phyloP scores from a whole-genome alignment of 2,888 invertebrate genomes.

The Colostygia pectinataria region DNA sequence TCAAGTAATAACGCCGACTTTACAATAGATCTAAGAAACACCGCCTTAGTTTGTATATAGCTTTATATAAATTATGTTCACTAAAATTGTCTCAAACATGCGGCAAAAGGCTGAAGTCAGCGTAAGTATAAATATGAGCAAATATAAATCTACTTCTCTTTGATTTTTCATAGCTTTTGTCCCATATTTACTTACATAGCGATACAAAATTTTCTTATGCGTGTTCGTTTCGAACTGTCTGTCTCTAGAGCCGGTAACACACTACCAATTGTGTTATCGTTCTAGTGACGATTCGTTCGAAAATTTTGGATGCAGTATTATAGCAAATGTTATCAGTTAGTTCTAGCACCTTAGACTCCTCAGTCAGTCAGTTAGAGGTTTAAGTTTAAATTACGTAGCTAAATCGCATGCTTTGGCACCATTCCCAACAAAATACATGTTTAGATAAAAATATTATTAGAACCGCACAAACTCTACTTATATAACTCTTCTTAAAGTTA shows the following conservation, averaged over 20 bases:
- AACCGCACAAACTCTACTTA: too few relatives aligned
- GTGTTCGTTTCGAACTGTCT: too few relatives aligned
- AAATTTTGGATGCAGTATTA: too few relatives aligned
- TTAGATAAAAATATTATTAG: neutral
- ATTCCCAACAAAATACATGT: neutral
- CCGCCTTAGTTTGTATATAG: constrained; percentile 63
- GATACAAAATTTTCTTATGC: too few relatives aligned
- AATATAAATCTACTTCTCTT: neutral
- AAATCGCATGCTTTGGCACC: neutral
- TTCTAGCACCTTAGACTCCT: too few relatives aligned
- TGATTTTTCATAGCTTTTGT: neutral
- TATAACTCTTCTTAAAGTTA: too few relatives aligned
- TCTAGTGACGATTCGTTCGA: too few relatives aligned
- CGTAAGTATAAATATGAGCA: constrained; percentile 82
- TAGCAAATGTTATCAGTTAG: too few relatives aligned
- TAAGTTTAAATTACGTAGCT: neutral
- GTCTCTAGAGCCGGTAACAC: too few relatives aligned
- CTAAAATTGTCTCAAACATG: constrained; percentile 71
- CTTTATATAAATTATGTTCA: constrained; percentile 59
- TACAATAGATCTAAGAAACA: constrained; percentile 21
- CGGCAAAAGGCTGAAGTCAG: constrained; percentile 87
- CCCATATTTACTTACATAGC: neutral
- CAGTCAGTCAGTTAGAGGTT: neutral
- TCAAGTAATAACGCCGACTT: constrained; percentile 7
- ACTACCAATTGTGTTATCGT: too few relatives aligned